Evolutionary conservation across 2,113 vertebrate genomes (phyloP), one percentile per base, ranked within the genome.

Genomic region (Sialia sialis): DNA sequence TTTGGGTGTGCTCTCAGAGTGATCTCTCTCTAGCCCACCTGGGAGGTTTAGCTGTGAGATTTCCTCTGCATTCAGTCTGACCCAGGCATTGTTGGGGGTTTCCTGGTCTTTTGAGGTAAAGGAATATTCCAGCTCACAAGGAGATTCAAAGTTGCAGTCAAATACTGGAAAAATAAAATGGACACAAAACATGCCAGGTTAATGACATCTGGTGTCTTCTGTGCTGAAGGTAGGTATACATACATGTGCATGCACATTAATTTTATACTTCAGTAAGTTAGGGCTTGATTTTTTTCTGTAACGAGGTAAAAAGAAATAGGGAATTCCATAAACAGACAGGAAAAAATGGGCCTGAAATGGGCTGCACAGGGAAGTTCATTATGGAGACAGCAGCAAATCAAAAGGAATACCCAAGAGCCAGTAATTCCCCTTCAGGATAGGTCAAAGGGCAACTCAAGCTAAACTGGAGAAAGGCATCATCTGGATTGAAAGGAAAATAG

Each of bases 121-220:
- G 18, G 97, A 98, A 63, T 98, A 98, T 75, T 98, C 98, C 90
- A 98, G 95, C 59, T 98, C 98, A 79, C 98, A 98, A 62, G 97
- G 97, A 27, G 96, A 97, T 90, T 98, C 98, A 84, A 98, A 98
- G 90, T 98, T 98, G 94, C 98, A 98, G 86, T 98, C 97, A 83
- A 98, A 98, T 80, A 98, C 98, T 98, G 94, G 72, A 97, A 96
- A 29, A 80, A 93, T 6, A 95, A 76, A 93, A 36, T 9, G 69
- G 5, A 78, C 52, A 97, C 0, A 48, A 66, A 66, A 80, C 16
- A 94, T 3, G 3, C 0, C 11, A 82, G 8, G 41, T 96, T 88
- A 89, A 77, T 58, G 32, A 90, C 91, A 62, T 34, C 3, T 14
- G 3, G 1, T 20, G 56, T 81, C 30, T 20, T 74, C 63, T 52